Evolutionary conservation across 2,888 invertebrate species (phyloP), one percentile per base, ranked within the genome.

Genomic region (Drosophila longiperda): DNA sequence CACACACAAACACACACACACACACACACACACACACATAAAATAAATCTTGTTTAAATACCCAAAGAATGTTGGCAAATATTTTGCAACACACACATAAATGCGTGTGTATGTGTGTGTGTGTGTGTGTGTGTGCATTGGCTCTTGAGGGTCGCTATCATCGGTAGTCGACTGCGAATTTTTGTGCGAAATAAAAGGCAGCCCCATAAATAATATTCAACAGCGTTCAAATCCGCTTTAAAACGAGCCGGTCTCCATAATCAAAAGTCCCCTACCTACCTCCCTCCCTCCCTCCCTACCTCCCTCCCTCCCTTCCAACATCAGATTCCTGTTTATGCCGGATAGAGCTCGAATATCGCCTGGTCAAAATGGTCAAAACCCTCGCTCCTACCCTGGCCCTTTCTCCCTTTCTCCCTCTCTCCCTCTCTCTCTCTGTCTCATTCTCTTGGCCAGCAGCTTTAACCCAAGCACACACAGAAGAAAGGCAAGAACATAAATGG

Each of bases 41-140:
- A 87, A 85, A 86, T 86, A 86, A 86, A 86, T 89, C 85, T 85
- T 85, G 89, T 85, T 85, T 86, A 86, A 86, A 86, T 86, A 86
- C 90, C 86, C 87, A 82, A 86, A 87, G 87, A 86, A 86, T 86
- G 89, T 86, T 86, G 76, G 89, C 84, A 86, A 87, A 89, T 87
- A 89, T 89, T 85, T 88, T 83, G 52, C 53, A 36, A 33, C 54
- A 53, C 61, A 42, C 58, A 42, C 58, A 45, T 50, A 32, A 45
- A 20, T 68, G 26, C 48, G 60, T 57, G 38, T 34, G 33, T 26
- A 11, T 12, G 49, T 17, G 8, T 23, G 40, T 26, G 38, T 38
- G 48, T 61, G 40, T 50, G 36, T 65, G 52, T 66, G 61, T 59
- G 53, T 64, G 34, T 58, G 54, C 58, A 50, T 59, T 20, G 53